Conservation (phyloP, 2,888 invertebrate species). For the Mycalesis mineus region DNA sequence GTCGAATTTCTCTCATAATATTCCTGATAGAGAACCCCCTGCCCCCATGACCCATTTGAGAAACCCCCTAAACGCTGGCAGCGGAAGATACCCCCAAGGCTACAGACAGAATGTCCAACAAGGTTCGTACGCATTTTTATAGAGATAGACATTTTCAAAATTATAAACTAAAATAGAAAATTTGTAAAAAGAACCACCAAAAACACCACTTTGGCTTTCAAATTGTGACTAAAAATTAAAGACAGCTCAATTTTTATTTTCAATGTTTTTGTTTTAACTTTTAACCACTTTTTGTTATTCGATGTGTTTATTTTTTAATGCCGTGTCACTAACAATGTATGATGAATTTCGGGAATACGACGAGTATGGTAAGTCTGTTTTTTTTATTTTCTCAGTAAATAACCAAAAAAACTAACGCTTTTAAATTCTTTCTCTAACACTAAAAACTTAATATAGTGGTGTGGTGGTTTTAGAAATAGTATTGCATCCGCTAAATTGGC, state of each 20-base stretch:
- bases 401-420: constrained; percentile 58
- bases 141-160: constrained; percentile 60
- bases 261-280: constrained; percentile 36
- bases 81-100: constrained; percentile 68
- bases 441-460: constrained; percentile 57
- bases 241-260: constrained; percentile 64
- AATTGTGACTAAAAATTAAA: constrained; percentile 63
- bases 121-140: constrained; percentile 65
- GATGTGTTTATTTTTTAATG: constrained; percentile 33
- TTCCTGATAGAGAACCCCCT: constrained; percentile 62
- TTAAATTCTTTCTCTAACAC: constrained; percentile 48
- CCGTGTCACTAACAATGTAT: constrained; percentile 56
- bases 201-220: constrained; percentile 63
- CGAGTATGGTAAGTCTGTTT: constrained; percentile 56
- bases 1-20: constrained; percentile 61
- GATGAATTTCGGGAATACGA: constrained; percentile 17
- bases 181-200: constrained; percentile 57
- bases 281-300: constrained; percentile 36
- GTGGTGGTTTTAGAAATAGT: constrained; percentile 64
- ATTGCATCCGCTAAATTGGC: constrained; percentile 29
- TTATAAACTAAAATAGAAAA: constrained; percentile 11
- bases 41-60: constrained; percentile 73
- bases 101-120: constrained; percentile 71
- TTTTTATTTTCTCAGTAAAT: constrained; percentile 41
- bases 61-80: constrained; percentile 65